Evolutionary conservation across 1,140 invertebrate species (phyloP).

Genomic region (Zaprionus africanus): DNA sequence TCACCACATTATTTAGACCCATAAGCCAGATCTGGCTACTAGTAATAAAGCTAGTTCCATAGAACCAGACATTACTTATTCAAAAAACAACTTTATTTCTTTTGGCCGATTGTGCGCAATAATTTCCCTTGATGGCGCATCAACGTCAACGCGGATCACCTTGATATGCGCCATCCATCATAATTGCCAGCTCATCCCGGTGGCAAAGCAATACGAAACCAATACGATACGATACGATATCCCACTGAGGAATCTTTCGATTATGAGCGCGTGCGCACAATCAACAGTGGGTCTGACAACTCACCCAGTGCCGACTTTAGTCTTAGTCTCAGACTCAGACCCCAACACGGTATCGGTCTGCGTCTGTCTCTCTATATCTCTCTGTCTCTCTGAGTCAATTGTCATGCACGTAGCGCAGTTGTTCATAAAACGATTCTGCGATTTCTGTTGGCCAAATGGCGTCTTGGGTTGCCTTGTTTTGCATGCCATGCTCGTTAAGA

Average conservation of each 20-base stretch:
- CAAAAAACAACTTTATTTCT: constrained; percentile 74
- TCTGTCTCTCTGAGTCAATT: constrained; percentile 39
- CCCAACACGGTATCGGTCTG: constrained; percentile 29
- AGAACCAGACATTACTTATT: neutral
- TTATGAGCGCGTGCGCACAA: constrained; percentile 81
- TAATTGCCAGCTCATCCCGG: constrained; percentile 54
- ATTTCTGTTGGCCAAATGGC: constrained; percentile 72
- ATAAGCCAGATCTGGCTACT: neutral
- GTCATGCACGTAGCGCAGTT: constrained; percentile 70
- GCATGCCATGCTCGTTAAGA: constrained; percentile 76
- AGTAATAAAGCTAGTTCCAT: neutral
- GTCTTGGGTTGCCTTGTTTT: constrained; percentile 75
- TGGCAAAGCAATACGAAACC: constrained; percentile 14
- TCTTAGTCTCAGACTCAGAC: constrained; percentile 26
- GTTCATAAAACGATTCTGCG: constrained; percentile 74
- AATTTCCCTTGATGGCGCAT: constrained; percentile 81
- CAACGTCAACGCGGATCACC: constrained; percentile 78
- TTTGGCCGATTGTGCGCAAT: constrained; percentile 79
- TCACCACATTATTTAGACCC: neutral
- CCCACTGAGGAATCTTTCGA: constrained; percentile 57
- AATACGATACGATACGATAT: constrained; percentile 7
- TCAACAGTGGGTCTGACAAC: constrained; percentile 39
- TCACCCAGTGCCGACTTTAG: constrained; percentile 23
- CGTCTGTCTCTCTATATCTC: neutral
- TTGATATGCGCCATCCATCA: constrained; percentile 75